Evolutionary conservation across 2,113 vertebrate species (phyloP).

Genomic region (Pseudorectes ferrugineus): DNA sequence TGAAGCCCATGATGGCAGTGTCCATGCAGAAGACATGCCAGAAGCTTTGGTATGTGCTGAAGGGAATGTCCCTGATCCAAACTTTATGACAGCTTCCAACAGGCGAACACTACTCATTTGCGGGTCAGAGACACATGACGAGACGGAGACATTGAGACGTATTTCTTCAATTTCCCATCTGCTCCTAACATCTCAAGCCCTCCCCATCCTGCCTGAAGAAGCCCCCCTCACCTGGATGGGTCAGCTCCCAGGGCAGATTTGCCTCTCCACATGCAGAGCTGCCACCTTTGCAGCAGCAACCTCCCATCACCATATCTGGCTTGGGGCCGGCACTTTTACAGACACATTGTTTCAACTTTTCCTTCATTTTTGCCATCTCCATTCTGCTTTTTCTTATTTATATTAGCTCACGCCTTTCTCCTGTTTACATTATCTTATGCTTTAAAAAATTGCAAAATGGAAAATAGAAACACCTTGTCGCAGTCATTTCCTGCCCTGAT

Average conservation of each 20-base stretch:
- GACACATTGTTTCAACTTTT: not conserved
- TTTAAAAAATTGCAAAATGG: not conserved
- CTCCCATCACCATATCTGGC: fast-evolving
- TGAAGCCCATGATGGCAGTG: not conserved
- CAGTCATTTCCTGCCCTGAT: not conserved
- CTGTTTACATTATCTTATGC: not conserved
- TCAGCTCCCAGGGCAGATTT: not conserved
- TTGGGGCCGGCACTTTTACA: not conserved
- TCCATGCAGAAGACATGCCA: not conserved
- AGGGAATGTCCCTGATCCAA: not conserved
- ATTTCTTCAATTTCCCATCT: not conserved
- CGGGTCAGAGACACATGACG: fast-evolving
- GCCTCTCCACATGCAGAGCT: not conserved
- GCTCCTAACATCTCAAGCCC: not conserved
- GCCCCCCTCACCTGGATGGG: fast-evolving
- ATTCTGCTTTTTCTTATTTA: not conserved
- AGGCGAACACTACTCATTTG: not conserved
- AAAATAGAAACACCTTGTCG: not conserved
- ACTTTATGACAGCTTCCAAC: not conserved
- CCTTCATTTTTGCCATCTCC: not conserved
- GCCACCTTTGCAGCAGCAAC: not conserved
- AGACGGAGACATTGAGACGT: fast-evolving
- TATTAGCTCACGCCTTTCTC: not conserved
- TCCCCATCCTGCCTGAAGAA: not conserved
- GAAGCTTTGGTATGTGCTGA: not conserved